Evolutionary conservation across 2,797 vertebrate genomes (phyloP), one percentile per base, ranked within the genome.

Genomic region (Austrolebias charrua): DNA sequence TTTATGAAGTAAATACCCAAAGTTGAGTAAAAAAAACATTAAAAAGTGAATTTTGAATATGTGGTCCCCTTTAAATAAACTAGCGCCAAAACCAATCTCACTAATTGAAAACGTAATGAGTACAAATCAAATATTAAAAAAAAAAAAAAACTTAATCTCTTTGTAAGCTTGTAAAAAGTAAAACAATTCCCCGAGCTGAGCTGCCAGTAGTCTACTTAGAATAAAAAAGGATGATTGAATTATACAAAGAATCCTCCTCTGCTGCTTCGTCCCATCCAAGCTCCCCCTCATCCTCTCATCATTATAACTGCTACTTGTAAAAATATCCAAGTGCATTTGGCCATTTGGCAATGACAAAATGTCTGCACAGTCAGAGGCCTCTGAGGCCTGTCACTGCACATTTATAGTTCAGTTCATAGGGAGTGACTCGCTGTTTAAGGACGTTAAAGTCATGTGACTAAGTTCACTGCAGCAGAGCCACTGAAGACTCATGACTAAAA

Each of bases 311-410:
- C 73, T 49, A 78, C 60, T 53, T 83, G 75, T 84, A 86, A 87
- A 90, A 86, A 90, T 88, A 88, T 83, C 86, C 45, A 43, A 75
- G 73, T 80, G 74, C 84, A 85, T 84, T 83, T 75, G 74, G 66
- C 76, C 78, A 76, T 84, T 84, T 83, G 83, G 80, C 76, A 79
- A 79, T 73, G 81, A 83, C 79, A 80, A 70, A 80, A 71, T 52
- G 79, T 81, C 81, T 73, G 82, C 74, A 79, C 72, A 78, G 82
- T 83, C 83, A 80, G 76, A 83, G 61, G 69, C 80, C 78, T 84
- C 69, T 53, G 66, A 83, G 79, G 67, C 62, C 44, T 24, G 64
- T 78, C 86, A 67, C 71, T 68, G 76, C 74, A 73, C 81, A 83
- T 83, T 85, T 76, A 65, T 78, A 78, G 80, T 63, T 55, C 31